These are phyloP conservation scores for Carollia perspicillata DNA, from an alignment of 2,113 vertebrate genomes.

Conservation along the genomic window DNA sequence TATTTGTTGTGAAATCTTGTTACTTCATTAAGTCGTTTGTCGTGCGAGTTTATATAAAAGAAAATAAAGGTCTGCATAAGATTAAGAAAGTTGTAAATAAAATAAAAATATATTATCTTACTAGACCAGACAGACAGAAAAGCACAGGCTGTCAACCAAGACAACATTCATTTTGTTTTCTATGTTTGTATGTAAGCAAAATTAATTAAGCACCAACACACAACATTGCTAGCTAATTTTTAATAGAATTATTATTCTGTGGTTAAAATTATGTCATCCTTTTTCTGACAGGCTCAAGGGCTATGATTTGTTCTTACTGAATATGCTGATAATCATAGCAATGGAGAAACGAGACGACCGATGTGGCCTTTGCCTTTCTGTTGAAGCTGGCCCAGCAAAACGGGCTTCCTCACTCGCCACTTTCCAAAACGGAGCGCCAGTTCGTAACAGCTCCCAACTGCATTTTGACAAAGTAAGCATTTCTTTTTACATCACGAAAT, in stretches of 20 bases:
- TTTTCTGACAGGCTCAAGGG: neutral
- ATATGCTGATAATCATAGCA: conserved; percentile 12
- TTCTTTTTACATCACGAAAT: conserved; percentile 65
- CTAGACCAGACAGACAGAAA: neutral
- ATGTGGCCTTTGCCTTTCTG: neutral
- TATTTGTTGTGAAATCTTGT: neutral
- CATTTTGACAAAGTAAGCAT: conserved; percentile 59
- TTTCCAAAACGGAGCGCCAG: conserved; percentile 27
- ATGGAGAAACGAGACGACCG: neutral
- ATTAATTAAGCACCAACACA: neutral
- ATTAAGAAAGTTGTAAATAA: neutral
- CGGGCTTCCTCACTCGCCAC: neutral
- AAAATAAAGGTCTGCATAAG: neutral
- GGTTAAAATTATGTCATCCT: conserved; percentile 39
- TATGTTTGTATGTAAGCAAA: neutral
- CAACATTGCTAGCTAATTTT: neutral
- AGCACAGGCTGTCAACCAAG: neutral
- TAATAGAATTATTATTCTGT: conserved; percentile 32
- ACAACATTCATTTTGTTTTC: neutral
- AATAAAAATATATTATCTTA: neutral
- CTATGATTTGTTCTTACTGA: neutral
- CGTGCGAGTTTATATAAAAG: neutral
- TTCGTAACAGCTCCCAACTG: conserved; percentile 38
- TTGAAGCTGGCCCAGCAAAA: neutral
- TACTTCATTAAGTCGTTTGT: neutral